Conservation (phyloP, 2,888 invertebrate species). For the Tridacna crocea region DNA sequence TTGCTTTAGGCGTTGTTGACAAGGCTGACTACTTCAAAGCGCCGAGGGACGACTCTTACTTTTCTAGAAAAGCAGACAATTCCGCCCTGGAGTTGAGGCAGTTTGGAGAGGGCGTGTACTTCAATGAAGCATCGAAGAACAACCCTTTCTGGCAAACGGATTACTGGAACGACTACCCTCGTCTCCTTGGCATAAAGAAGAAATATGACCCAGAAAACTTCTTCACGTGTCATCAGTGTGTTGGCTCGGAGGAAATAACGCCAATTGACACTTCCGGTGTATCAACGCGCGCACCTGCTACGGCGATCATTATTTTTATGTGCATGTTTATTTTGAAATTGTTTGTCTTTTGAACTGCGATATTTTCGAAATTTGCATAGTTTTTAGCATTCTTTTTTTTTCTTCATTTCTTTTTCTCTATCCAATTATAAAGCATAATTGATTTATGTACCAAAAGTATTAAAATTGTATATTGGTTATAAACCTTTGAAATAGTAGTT, state of each 20-base stretch:
- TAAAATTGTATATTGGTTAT: no score
- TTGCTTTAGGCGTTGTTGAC: conserved; percentile 21
- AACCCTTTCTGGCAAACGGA: conserved; percentile 66
- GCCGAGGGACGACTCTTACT: not conserved
- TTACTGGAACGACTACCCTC: conserved; percentile 71
- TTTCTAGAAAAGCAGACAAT: not conserved
- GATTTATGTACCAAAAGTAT: no score
- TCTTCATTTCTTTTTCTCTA: no score
- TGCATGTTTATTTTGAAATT: no score
- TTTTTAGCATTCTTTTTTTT: no score
- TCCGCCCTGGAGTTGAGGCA: conserved; percentile 27
- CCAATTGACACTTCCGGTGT: conserved; percentile 2
- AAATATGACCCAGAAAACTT: conserved; percentile 68
- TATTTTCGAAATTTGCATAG: no score
- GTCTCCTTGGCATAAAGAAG: conserved; percentile 66
- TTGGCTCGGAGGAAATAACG: conserved; percentile 63
- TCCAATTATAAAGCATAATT: no score
- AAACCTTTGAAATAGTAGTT: no score
- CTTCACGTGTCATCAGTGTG: conserved; percentile 72
- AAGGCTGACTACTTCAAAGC: conserved; percentile 15
- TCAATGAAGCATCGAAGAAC: conserved; percentile 68
- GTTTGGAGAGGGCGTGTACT: conserved; percentile 66
- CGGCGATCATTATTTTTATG: no score
- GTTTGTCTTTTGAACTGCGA: no score
- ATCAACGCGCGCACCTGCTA: no score